Percentiles rank a stretch among this genome's conserved stretches.
Conservation (phyloP, 92 coral and sea anemone species). For the Epizoanthus ramosus region DNA sequence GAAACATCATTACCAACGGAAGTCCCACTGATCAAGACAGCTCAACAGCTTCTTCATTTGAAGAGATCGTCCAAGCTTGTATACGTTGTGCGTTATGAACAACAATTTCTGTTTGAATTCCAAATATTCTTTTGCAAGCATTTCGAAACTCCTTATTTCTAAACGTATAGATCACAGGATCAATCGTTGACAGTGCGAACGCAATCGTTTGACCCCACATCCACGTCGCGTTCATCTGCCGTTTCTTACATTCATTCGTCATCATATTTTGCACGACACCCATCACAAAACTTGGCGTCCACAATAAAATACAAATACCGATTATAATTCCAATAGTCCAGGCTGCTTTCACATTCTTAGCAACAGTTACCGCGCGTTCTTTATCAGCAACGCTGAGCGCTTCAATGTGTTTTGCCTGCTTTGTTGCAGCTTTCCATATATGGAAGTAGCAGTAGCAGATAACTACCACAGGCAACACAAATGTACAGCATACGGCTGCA, state of each 20-base stretch:
- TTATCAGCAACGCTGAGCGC: slow-evolving; percentile 8
- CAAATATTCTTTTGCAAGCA: slow-evolving; percentile 31
- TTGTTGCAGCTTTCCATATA: slow-evolving; percentile 34
- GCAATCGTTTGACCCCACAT: slow-evolving; percentile 38
- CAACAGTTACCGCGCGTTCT: slow-evolving; percentile 17
- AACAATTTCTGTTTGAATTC: slow-evolving; percentile 1
- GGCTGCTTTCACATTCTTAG: slow-evolving; percentile 25
- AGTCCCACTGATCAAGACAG: no score
- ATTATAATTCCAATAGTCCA: slow-evolving; percentile 41
- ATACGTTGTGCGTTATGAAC: no score
- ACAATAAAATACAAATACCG: slow-evolving; percentile 28
- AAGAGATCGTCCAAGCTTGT: no score
- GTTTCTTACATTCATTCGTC: slow-evolving; percentile 26
- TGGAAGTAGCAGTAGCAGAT: slow-evolving; percentile 39
- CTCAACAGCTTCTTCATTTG: no score
- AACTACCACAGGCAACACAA: slow-evolving; percentile 24
- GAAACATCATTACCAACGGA: no score
- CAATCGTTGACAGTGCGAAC: slow-evolving; percentile 24
- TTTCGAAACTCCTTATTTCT: slow-evolving; percentile 17
- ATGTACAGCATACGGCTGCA: slow-evolving; percentile 31
- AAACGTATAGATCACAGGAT: slow-evolving; percentile 37
- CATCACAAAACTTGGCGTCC: slow-evolving; percentile 43
- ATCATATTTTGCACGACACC: slow-evolving; percentile 45
- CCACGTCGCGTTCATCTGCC: slow-evolving; percentile 38
- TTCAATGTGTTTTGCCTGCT: slow-evolving; percentile 4